A percentile compares a stretch with the other conserved stretches of the same genome.
Evolutionary conservation across 2,888 invertebrate species (phyloP).

Genomic region (Phlogophora meticulosa): DNA sequence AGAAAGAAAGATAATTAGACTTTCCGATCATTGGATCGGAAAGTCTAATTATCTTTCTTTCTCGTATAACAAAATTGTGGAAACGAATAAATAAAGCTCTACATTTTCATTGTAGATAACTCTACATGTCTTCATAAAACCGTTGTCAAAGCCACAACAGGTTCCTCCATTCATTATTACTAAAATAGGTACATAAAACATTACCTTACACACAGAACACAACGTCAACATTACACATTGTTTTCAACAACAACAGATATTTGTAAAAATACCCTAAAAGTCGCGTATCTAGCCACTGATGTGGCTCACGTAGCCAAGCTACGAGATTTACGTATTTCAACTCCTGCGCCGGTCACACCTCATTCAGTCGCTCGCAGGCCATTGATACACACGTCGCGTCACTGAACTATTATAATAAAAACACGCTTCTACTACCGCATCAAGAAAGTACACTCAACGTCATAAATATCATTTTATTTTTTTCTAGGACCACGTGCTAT

Average conservation of each 20-base stretch:
- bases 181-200: background rate
- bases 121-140: background rate
- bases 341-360: slow-evolving; percentile 41
- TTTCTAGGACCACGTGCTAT: slow-evolving; percentile 37
- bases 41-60: too few relatives aligned
- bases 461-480: slow-evolving; percentile 28
- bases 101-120: too few relatives aligned
- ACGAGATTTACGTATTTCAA: slow-evolving; percentile 25
- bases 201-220: background rate
- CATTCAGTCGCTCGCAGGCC: slow-evolving; percentile 32
- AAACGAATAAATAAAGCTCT: too few relatives aligned
- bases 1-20: too few relatives aligned
- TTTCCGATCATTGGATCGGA: too few relatives aligned
- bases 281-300: slow-evolving; percentile 45
- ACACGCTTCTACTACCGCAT: background rate
- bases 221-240: slow-evolving; percentile 8
- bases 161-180: background rate
- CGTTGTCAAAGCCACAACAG: too few relatives aligned
- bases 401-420: slow-evolving; percentile 10
- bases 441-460: slow-evolving; percentile 18
- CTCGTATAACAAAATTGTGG: too few relatives aligned
- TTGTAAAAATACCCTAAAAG: slow-evolving; percentile 24
- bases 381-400: slow-evolving; percentile 30
- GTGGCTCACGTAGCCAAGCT: slow-evolving; percentile 35
- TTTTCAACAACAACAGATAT: slow-evolving; percentile 14